Evolutionary conservation across 2,113 vertebrate species (phyloP).

Genomic region (Isurus oxyrinchus): DNA sequence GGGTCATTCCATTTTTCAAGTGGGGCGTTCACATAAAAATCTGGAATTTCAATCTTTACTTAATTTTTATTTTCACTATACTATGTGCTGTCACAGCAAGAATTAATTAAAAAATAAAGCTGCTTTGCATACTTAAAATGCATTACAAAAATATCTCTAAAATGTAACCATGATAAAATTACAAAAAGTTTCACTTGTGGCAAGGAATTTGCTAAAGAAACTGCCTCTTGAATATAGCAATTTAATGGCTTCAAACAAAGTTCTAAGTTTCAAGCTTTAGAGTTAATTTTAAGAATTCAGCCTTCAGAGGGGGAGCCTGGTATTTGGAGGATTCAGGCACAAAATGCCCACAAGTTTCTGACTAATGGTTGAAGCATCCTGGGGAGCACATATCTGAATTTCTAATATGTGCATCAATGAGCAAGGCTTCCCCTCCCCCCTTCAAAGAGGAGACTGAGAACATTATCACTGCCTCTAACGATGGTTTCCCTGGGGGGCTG

Average conservation of each 20-base stretch:
- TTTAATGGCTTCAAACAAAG: background rate
- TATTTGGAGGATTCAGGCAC: background rate
- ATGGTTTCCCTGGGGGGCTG: background rate
- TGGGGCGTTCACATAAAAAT: background rate
- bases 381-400: background rate
- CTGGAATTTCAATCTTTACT: background rate
- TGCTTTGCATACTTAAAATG: background rate
- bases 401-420: background rate
- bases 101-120: background rate
- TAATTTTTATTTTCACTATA: background rate
- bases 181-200: background rate
- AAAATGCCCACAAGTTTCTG: background rate
- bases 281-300: background rate
- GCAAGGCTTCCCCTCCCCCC: background rate
- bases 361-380: background rate
- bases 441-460: background rate
- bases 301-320: background rate
- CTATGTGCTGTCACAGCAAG: background rate
- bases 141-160: background rate
- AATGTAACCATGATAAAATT: background rate
- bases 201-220: background rate
- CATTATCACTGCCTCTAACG: background rate
- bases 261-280: background rate
- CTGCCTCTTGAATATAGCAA: background rate
- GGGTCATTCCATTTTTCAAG: background rate